phyloP scores from a whole-genome alignment of 2,888 invertebrate genomes.

The Rotaria sp. region DNA sequence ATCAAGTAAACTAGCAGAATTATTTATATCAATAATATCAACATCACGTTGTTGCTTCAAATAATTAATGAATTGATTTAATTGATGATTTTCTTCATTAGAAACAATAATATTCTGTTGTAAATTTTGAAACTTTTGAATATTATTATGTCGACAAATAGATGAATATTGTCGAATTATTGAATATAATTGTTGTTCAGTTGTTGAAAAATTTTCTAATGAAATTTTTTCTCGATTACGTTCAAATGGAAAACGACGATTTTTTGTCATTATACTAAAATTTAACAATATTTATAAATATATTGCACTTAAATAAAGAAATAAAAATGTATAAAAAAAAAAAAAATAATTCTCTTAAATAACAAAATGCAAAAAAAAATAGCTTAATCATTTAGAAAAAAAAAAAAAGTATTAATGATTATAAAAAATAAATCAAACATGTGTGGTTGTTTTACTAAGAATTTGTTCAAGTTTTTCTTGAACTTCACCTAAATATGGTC shows the following conservation, averaged over 20 bases:
- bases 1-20: neutral
- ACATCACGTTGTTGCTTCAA: neutral
- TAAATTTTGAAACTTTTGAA: neutral
- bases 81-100: neutral
- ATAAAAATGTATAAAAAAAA: neutral
- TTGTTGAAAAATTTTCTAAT: neutral
- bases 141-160: neutral
- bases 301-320: neutral
- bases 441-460: neutral
- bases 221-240: neutral
- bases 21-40: neutral
- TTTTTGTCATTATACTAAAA: neutral
- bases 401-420: neutral
- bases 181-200: neutral
- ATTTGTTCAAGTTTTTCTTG: neutral
- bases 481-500: slow-evolving; percentile 2
- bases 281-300: neutral
- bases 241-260: slow-evolving; percentile 5
- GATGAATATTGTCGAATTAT: neutral
- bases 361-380: neutral
- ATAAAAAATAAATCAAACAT: neutral
- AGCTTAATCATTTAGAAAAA: neutral
- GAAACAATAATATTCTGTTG: neutral
- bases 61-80: neutral
- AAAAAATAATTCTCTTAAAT: neutral